Conservation (phyloP, 2,797 vertebrate species). For the Taeniopygia guttata region DNA sequence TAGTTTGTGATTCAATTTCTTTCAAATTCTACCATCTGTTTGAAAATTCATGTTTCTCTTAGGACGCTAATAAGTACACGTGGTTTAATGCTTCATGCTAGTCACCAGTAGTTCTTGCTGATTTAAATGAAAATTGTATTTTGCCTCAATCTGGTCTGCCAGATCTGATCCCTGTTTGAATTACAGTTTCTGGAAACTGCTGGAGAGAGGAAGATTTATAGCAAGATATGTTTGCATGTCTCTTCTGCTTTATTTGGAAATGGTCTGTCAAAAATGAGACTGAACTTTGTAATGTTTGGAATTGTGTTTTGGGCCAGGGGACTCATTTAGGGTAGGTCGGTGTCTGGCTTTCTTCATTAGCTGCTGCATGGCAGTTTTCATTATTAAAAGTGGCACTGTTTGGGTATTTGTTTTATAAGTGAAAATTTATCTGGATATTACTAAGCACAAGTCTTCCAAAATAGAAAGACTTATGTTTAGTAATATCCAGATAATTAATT, state of each 20-base stretch:
- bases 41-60: constrained; percentile 41
- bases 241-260: constrained; percentile 14
- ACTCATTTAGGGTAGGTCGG: background rate
- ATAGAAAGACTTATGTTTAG: background rate
- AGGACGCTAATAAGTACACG: background rate
- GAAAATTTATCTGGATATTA: background rate
- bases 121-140: constrained; percentile 36
- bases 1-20: constrained; percentile 55
- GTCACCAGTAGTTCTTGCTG: background rate
- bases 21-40: constrained; percentile 57
- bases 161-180: background rate
- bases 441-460: background rate
- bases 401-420: background rate
- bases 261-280: background rate
- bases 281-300: background rate
- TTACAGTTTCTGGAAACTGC: background rate
- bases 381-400: background rate
- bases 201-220: background rate
- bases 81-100: background rate
- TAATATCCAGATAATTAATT: background rate
- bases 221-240: background rate
- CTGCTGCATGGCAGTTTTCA: background rate
- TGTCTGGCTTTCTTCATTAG: background rate
- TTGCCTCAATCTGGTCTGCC: background rate
- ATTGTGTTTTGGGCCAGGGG: background rate